Percentiles rank a stretch among this genome's conserved stretches.
phyloP scores from a whole-genome alignment of 1,140 invertebrate genomes.

The Drosophila lini region DNA sequence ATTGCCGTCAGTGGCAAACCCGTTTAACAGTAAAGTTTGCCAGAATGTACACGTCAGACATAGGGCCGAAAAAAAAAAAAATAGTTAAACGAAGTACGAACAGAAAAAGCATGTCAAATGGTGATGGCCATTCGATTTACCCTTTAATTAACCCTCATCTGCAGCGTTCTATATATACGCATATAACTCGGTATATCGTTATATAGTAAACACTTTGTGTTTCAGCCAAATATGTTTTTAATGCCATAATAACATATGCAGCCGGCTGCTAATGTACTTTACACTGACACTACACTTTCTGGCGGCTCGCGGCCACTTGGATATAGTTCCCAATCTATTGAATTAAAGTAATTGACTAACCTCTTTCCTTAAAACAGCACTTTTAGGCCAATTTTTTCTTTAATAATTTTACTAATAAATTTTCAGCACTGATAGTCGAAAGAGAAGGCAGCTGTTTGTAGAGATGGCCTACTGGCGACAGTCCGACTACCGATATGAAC shows the following conservation, averaged over 20 bases:
- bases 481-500: neutral
- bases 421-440: neutral
- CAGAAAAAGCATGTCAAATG: neutral
- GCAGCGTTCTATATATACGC: neutral
- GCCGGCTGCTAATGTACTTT: constrained; percentile 5
- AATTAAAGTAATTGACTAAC: neutral
- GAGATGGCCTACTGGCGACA: neutral
- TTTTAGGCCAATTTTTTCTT: neutral
- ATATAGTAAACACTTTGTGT: constrained; percentile 8
- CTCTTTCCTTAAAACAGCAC: neutral
- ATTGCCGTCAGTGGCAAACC: neutral
- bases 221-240: constrained; percentile 13
- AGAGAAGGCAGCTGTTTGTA: neutral
- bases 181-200: neutral
- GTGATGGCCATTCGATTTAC: neutral
- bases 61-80: constrained; percentile 2
- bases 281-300: neutral
- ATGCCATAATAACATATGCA: constrained; percentile 4
- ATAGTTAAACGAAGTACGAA: neutral
- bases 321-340: too few species aligned
- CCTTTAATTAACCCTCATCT: neutral
- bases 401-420: constrained; percentile 12
- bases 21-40: constrained; percentile 2
- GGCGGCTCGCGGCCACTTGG: too few species aligned
- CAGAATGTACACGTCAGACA: constrained; percentile 26